phyloP scores from a whole-genome alignment of 2,113 vertebrate species.

The Lagopus muta region DNA sequence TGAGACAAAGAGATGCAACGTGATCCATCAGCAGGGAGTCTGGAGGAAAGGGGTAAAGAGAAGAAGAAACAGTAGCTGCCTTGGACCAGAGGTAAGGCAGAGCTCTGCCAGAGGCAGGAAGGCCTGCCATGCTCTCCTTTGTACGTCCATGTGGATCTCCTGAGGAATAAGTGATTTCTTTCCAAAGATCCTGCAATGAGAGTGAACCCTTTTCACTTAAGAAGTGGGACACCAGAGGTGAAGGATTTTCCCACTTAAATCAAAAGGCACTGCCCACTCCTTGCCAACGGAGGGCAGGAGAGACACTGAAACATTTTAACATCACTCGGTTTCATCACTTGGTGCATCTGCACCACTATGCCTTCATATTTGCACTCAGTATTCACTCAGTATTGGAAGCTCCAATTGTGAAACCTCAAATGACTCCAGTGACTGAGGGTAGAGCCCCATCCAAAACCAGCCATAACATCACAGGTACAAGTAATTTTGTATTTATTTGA shows the following conservation, averaged over 20 bases:
- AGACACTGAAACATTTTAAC: background rate
- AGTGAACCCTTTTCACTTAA: background rate
- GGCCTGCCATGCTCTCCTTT: background rate
- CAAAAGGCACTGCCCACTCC: background rate
- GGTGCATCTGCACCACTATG: background rate
- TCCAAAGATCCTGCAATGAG: background rate
- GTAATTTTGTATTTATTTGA: background rate
- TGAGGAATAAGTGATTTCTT: background rate
- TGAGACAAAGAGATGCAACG: background rate
- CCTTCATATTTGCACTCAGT: background rate
- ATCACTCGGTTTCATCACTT: background rate
- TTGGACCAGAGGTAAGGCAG: background rate
- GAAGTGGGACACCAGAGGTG: background rate
- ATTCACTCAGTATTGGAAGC: background rate
- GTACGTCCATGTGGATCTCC: background rate
- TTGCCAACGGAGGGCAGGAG: slow-evolving; percentile 4
- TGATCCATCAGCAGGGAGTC: background rate
- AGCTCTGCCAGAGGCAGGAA: accelerated
- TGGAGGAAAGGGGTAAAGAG: background rate
- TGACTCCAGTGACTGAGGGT: background rate
- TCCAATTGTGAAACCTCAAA: background rate
- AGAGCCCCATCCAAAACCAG: background rate
- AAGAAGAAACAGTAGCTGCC: background rate
- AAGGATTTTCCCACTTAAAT: background rate
- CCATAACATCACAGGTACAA: background rate